Base-by-base conservation (phyloP, 2,113 vertebrate genomes). In the Pygathrix nemaeus region DNA sequence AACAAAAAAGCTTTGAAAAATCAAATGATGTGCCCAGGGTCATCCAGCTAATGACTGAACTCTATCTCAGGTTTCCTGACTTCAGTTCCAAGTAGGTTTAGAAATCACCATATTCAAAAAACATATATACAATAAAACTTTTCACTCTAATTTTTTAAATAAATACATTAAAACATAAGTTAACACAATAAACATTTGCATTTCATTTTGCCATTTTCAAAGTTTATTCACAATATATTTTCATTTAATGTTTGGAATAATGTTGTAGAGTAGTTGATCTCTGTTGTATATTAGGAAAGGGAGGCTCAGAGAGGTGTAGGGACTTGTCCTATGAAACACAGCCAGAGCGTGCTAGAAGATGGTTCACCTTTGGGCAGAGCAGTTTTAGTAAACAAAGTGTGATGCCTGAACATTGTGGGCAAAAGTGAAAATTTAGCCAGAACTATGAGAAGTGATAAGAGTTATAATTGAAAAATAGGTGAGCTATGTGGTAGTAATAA, bases 191-290 rank as follows among this genome's bases (percentile, higher is more conserved):
- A 76, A 40, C 16, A 88, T 73, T 91, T 86, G 12, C 7, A 76
- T 50, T 79, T 66, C 17, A 73, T 59, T 57, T 96, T 78, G 90
- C 70, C 55, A 25, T 64, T 93, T 89, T 90, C 43, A 82, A 91
- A 82, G 45, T 59, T 21, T 88, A 59, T 52, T 91, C 14, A 48
- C 38, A 57, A 75, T 50, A 48, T 2, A 43, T 70, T 96, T 87
- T 75, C 35, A 79, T 59, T 86, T 78, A 70, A 70, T 83, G 2
- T 45, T 96, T 73, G 57, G 5, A 72, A 59, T 4, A 61, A 40
- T 18, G 32, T 13, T 86, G 4, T 32, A 32, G 12, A 78, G 3
- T 16, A 13, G 18, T 30, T 9, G 38, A 75, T 75, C 30, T 93
- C n/a, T 78, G 13, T 70, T 48, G 4, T 59, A 40, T 21, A 45